A percentile compares a stretch with the other conserved stretches of the same genome.
Evolutionary conservation across 2,113 vertebrate genomes (phyloP).

Genomic region (Psettodes erumei): DNA sequence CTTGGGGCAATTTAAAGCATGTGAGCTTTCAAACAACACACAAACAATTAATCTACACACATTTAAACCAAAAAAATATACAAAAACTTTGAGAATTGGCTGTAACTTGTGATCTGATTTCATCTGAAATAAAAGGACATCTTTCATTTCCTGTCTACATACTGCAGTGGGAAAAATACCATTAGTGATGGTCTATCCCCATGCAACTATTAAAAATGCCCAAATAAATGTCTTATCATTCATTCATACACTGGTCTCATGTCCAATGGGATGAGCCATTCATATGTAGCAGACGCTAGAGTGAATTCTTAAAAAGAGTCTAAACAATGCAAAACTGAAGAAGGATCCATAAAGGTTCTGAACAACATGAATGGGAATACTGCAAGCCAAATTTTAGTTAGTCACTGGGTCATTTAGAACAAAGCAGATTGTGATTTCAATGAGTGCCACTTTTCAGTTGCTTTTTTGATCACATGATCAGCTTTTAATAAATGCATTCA

Average conservation of each 20-base stretch:
- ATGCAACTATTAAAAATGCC: background rate
- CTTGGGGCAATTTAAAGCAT: background rate
- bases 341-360: background rate
- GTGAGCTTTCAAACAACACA: background rate
- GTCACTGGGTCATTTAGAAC: constrained; percentile 1
- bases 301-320: background rate
- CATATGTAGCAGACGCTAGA: background rate
- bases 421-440: background rate
- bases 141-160: background rate
- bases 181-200: background rate
- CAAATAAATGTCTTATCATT: background rate
- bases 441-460: background rate
- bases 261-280: constrained; percentile 1
- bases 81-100: background rate
- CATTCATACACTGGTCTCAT: constrained; percentile 2
- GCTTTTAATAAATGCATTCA: background rate
- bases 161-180: background rate
- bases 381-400: background rate
- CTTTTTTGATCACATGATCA: background rate
- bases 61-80: too few species aligned
- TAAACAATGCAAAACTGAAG: background rate
- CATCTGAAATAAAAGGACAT: background rate
- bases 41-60: background rate
- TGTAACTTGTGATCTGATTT: background rate
- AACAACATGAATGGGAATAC: background rate